Base-by-base conservation (phyloP, 2,113 vertebrate species). In the Suncus etruscus region DNA sequence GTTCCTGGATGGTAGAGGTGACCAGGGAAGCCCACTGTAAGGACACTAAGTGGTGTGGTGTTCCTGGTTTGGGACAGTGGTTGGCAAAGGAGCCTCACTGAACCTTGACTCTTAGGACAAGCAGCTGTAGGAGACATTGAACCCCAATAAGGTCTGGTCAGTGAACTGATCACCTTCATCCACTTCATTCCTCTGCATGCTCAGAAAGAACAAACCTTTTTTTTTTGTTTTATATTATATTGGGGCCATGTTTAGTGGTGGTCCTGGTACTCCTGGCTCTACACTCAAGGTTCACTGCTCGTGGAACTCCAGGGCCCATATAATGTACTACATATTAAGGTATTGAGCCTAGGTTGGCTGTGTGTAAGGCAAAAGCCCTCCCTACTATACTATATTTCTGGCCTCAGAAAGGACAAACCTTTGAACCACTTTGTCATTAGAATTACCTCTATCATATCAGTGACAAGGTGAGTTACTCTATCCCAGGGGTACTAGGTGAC, bases 51-150 rank as follows among this genome's bases (percentile, higher is more conserved):
- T 29, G 12, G 18, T n/a, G 18, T 45, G 78, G 20, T 11, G 47
- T 9, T 6, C 1, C 0, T 1, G 22, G 16, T 11, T 0, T 0
- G n/a, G 45, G 50, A 39, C 14, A 74, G 8, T 1, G 4, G 83
- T 58, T 70, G 74, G 10, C 47, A 45, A 24, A 7, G 73, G 47
- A 20, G 27, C 82, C 66, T n/a, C 12, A 5, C 25, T 25, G 24
- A 75, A 58, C 0, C 4, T 27, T 51, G 10, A 16, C 68, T 58
- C 47, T 86, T 69, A 75, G 3, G 24, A 48, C 45, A 63, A 85
- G 24, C n/a, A 8, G 20, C 7, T 78, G 1, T 51, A 15, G 2
- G 47, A 20, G 48, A 75, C 8, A 4, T 0, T 15, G 14, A 75
- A 12, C 27, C 15, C 32, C 39, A n/a, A 4, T 27, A 5, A 86